These are phyloP conservation scores for Numenius arquata DNA, from an alignment of 2,113 vertebrate genomes.

Conservation along the genomic window DNA sequence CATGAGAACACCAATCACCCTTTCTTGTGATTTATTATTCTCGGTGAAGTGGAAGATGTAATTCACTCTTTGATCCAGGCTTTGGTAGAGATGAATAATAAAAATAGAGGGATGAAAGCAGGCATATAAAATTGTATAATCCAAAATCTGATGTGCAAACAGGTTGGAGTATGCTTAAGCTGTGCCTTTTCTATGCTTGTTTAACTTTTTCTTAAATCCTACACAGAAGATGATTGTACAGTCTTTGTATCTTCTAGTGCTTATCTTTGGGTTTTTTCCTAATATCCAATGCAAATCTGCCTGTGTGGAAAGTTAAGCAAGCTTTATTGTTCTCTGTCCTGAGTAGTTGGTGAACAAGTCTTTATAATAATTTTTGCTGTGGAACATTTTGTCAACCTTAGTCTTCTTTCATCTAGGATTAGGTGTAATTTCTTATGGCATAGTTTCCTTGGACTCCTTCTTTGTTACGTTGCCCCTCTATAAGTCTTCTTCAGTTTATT, in stretches of 20 bases:
- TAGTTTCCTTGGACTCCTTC: background rate
- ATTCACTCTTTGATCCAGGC: background rate
- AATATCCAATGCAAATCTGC: background rate
- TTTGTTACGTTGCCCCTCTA: background rate
- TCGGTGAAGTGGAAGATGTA: background rate
- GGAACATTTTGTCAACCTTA: background rate
- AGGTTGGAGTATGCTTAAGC: background rate
- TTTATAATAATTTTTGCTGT: background rate
- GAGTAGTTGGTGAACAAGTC: background rate
- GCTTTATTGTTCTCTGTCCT: background rate
- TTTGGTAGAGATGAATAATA: background rate
- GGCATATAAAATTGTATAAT: background rate
- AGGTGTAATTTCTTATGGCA: background rate
- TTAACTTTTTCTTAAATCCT: background rate
- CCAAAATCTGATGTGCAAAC: background rate
- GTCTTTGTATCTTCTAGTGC: background rate
- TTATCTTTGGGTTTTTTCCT: background rate
- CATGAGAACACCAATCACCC: background rate
- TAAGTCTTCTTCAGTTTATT: background rate
- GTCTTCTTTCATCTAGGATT: background rate
- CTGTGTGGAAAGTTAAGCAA: background rate
- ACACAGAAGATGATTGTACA: background rate
- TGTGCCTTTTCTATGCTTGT: background rate
- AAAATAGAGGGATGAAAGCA: background rate
- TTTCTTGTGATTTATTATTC: constrained; percentile 1